These are phyloP conservation scores for Cololabis saira DNA, from an alignment of 2,113 vertebrate species.

Conservation along the genomic window DNA sequence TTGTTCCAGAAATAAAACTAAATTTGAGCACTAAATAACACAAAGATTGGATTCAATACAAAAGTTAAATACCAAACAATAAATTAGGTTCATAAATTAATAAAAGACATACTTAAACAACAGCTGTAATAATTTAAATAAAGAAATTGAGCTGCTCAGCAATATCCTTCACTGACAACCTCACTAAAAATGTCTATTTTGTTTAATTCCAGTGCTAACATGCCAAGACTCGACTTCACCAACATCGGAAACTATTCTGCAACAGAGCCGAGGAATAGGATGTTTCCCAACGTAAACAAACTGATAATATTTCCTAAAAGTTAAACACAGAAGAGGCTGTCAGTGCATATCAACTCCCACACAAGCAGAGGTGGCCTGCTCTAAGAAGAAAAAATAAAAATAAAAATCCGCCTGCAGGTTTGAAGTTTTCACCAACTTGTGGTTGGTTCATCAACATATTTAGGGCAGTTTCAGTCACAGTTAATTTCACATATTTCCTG, in stretches of 20 bases:
- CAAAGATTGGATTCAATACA: conserved; percentile 63
- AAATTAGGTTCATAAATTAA: conserved; percentile 81
- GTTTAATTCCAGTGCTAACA: conserved; percentile 76
- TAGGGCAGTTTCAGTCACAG: conserved; percentile 46
- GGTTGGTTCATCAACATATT: conserved; percentile 28
- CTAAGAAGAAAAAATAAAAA: not conserved
- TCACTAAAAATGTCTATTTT: conserved; percentile 47
- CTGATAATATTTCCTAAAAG: conserved; percentile 39
- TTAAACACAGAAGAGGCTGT: conserved; percentile 37
- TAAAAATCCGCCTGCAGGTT: not conserved
- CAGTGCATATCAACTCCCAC: conserved; percentile 59
- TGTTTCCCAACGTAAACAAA: conserved; percentile 47
- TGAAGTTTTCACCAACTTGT: conserved; percentile 24
- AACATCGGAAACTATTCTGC: conserved; percentile 19
- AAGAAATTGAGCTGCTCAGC: conserved; percentile 70
- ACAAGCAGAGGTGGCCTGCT: conserved; percentile 10
- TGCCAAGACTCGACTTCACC: conserved; percentile 41
- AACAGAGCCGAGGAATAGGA: conserved; percentile 33
- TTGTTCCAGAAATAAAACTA: conserved; percentile 36
- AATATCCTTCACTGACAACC: conserved; percentile 56
- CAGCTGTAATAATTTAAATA: conserved; percentile 69
- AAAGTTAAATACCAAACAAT: conserved; percentile 82
- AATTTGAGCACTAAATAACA: conserved; percentile 46
- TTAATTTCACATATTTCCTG: conserved; percentile 44
- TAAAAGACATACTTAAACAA: conserved; percentile 68